phyloP scores from a whole-genome alignment of 2,797 vertebrate species.

The Pristis pectinata region DNA sequence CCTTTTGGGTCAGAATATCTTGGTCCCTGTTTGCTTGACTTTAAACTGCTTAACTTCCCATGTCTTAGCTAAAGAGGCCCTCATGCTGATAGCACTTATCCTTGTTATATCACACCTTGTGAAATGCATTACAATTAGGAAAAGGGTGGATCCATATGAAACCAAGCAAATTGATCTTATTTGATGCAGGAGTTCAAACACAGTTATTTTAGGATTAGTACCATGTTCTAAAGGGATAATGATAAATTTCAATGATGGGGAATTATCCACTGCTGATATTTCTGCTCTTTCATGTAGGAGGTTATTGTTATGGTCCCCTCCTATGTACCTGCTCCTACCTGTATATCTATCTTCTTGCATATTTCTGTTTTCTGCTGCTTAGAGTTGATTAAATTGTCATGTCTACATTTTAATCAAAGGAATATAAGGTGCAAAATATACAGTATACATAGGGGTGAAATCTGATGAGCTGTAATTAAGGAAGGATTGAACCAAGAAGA shows the following conservation, averaged over 20 bases:
- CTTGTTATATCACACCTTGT: too few relatives aligned
- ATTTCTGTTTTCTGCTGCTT: not conserved
- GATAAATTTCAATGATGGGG: not conserved
- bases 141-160: not conserved
- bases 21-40: too few relatives aligned
- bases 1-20: too few relatives aligned
- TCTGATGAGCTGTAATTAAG: too few relatives aligned
- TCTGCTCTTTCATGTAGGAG: not conserved
- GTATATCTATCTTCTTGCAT: not conserved
- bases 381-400: not conserved
- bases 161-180: not conserved
- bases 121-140: not conserved
- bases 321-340: not conserved
- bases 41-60: too few relatives aligned
- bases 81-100: too few relatives aligned
- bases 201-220: conserved; percentile 3
- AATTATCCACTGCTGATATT: not conserved
- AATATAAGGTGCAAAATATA: not conserved
- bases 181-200: not conserved
- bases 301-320: not conserved
- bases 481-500: too few relatives aligned
- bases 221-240: not conserved
- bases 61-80: too few relatives aligned
- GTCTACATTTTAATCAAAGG: not conserved
- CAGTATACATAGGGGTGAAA: too few relatives aligned